Conservation (phyloP, 2,797 vertebrate species). For the Pseudotriccus pelzelni region DNA sequence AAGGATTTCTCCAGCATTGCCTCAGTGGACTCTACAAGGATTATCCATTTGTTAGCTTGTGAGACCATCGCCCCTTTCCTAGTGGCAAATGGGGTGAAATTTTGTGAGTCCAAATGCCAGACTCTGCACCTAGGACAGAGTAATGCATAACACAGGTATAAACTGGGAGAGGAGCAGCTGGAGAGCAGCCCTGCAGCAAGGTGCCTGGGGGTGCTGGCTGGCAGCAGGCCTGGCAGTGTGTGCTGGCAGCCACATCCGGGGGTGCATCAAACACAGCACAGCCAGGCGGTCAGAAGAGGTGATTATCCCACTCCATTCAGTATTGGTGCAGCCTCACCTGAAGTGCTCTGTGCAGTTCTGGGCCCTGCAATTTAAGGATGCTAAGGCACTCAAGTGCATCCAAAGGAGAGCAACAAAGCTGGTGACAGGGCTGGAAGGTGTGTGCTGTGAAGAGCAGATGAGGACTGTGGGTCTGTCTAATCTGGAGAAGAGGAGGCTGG, state of each 20-base stretch:
- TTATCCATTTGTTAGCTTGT: neutral
- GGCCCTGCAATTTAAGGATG: neutral
- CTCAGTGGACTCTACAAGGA: accelerated
- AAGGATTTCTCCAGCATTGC: neutral
- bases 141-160: accelerated
- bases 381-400: neutral
- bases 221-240: neutral
- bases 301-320: neutral
- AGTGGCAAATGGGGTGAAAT: neutral
- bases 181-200: neutral
- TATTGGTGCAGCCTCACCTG: accelerated
- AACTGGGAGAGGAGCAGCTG: neutral
- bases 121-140: neutral
- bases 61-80: neutral
- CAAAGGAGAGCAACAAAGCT: neutral
- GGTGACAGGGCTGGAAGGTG: neutral
- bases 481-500: neutral
- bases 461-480: neutral
- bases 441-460: neutral
- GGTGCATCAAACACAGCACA: neutral
- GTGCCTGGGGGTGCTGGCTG: neutral
- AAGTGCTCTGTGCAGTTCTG: neutral
- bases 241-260: neutral
- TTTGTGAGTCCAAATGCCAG: neutral
- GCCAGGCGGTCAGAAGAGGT: neutral